Conservation (phyloP, 2,113 vertebrate genomes). For the Cryptomyrus ogoouensis region DNA sequence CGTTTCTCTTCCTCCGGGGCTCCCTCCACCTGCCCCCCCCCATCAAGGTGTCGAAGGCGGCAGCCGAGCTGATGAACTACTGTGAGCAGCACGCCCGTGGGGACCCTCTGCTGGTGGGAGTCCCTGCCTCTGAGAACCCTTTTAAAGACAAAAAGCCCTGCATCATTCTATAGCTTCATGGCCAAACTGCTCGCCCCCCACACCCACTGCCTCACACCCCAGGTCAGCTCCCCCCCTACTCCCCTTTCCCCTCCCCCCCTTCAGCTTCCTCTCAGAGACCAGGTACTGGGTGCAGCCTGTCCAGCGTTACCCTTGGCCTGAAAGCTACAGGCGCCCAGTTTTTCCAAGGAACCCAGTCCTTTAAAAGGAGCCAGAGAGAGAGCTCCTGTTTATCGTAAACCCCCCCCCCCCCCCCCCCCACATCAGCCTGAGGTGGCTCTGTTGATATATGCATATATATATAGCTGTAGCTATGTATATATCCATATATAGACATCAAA, state of each 20-base stretch:
- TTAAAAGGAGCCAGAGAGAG: constrained; percentile 3
- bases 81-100: constrained; percentile 69
- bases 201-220: accelerated
- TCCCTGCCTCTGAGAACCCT: constrained; percentile 71
- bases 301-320: constrained; percentile 14
- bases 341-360: constrained; percentile 1
- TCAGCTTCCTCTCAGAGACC: background rate
- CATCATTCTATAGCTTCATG: constrained; percentile 61
- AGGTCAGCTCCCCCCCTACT: background rate
- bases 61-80: constrained; percentile 71
- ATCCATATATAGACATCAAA: background rate
- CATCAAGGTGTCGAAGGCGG: constrained; percentile 69
- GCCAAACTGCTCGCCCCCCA: background rate
- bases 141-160: constrained; percentile 80
- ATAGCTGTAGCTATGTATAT: constrained; percentile 9
- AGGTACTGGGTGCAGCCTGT: constrained; percentile 12
- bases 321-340: background rate
- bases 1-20: background rate
- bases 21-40: background rate
- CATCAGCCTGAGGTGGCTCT: background rate
- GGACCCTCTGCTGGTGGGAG: constrained; percentile 70
- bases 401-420: background rate
- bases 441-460: constrained; percentile 15
- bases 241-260: accelerated
- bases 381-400: background rate